Evolutionary conservation across 2,797 vertebrate species (phyloP), one percentile per base, ranked within the genome.

Genomic region (Aulostomus chinensis): DNA sequence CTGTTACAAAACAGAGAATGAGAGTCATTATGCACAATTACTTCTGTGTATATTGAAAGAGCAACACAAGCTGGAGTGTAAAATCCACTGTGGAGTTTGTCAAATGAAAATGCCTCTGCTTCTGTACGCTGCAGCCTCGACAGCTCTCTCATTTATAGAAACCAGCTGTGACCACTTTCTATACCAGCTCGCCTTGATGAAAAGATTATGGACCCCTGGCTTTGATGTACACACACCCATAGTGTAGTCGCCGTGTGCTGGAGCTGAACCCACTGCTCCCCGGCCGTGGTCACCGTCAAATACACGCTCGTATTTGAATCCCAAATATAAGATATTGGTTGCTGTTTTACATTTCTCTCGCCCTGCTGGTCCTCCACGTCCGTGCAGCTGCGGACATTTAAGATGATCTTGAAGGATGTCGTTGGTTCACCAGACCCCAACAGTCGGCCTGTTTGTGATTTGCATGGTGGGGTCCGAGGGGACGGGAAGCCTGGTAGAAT

Each of bases 151-250:
- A 28, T n/a, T n/a, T 68, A 82, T 74, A 52, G 46, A 77, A 83
- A 78, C 56, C 87, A 83, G 76, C 85, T 89, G 87, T 73, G 82
- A 65, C 68, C 59, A 42, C 72, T 72, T 64, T 58, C 18, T 2
- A 24, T 37, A 65, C 48, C 52, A 43, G 64, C 56, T 71, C 46
- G 4, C 56, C 58, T 73, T 67, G 73, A 80, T 83, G 76, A 83
- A 83, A 83, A 82, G 71, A 85, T 85, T 76, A 76, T 58, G 54
- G 38, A 54, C 35, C 48, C 31, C 41, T 15, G 42, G 48, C 81
- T 83, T 85, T 87, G 76, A 86, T 83, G 76, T 74, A 18, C 54
- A 52, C 49, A 41, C 70, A 68, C 49, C 53, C 50, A 30, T 53
- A 57, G 52, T 42, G 26, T 24, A 71, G 65, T 47, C 46, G 6